phyloP scores from a whole-genome alignment of 2,888 invertebrate genomes.

The Drosophila diplacantha region DNA sequence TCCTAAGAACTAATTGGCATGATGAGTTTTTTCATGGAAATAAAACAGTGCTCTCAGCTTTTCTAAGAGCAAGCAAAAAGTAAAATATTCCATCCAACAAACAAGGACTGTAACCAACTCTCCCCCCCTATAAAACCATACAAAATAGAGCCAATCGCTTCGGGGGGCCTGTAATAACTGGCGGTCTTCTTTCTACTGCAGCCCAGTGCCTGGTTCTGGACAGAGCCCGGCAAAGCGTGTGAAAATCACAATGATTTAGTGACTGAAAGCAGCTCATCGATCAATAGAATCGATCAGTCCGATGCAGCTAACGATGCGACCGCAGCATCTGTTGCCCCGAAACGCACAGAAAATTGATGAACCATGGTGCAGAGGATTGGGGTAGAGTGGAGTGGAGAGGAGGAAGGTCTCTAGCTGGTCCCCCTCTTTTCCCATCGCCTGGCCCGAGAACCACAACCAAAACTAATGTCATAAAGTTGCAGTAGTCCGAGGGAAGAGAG shows the following conservation, averaged over 20 bases:
- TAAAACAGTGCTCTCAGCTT: background rate
- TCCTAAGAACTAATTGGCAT: conserved; percentile 2
- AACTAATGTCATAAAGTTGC: conserved; percentile 59
- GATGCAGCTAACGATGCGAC: conserved; percentile 35
- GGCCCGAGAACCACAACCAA: conserved; percentile 38
- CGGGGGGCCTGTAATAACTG: conserved; percentile 13
- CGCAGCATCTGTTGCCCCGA: conserved; percentile 32
- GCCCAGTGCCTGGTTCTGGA: conserved; percentile 10
- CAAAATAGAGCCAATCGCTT: conserved; percentile 19
- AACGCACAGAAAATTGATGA: conserved; percentile 59
- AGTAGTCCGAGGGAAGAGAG: conserved; percentile 33
- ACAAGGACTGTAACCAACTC: background rate
- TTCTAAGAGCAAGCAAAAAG: background rate
- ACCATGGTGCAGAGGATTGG: conserved; percentile 26
- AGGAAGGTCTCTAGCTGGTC: conserved; percentile 1
- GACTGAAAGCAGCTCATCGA: conserved; percentile 48
- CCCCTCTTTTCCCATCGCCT: background rate
- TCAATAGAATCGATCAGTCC: conserved; percentile 50
- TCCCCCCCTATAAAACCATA: conserved; percentile 1
- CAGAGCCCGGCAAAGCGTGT: conserved; percentile 45
- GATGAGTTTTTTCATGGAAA: background rate
- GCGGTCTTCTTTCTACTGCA: background rate
- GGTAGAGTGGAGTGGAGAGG: background rate
- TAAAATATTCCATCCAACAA: background rate
- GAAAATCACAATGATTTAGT: conserved; percentile 64